A percentile compares a stretch with the other conserved stretches of the same genome.
These are phyloP conservation scores for Pachypanchax playfairii DNA, from an alignment of 2,113 vertebrate species.

Conservation along the genomic window DNA sequence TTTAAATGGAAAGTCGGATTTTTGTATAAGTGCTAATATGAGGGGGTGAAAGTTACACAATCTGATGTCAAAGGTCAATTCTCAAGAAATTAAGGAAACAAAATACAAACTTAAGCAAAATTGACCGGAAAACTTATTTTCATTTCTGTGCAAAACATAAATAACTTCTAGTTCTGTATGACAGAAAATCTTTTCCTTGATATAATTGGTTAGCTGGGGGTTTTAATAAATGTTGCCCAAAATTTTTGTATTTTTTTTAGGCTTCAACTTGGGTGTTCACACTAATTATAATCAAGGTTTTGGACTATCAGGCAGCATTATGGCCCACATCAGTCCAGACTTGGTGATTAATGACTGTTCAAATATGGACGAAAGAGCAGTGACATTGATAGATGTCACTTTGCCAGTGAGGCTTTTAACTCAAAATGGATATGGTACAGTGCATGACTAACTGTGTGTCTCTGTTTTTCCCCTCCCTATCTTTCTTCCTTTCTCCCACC, in stretches of 20 bases:
- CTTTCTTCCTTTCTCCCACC: conserved; percentile 14
- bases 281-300: conserved; percentile 61
- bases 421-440: conserved; percentile 51
- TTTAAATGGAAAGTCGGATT: not conserved
- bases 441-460: conserved; percentile 57
- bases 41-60: not conserved
- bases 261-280: conserved; percentile 37
- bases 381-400: conserved; percentile 73
- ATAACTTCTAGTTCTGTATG: not conserved
- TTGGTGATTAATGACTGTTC: conserved; percentile 69
- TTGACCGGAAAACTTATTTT: not conserved
- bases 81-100: not conserved
- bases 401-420: conserved; percentile 59
- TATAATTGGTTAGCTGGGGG: conserved; percentile 21
- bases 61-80: not conserved
- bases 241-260: conserved; percentile 15
- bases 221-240: conserved; percentile 29
- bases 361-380: conserved; percentile 54
- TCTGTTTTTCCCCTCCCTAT: conserved; percentile 22
- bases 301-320: conserved; percentile 43
- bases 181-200: conserved; percentile 5
- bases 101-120: not conserved
- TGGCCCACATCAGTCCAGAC: conserved; percentile 55
- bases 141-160: conserved; percentile 15
- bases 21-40: not conserved